These are phyloP conservation scores for Diarsia brunnea DNA, from an alignment of 2,888 invertebrate species.

Conservation along the genomic window DNA sequence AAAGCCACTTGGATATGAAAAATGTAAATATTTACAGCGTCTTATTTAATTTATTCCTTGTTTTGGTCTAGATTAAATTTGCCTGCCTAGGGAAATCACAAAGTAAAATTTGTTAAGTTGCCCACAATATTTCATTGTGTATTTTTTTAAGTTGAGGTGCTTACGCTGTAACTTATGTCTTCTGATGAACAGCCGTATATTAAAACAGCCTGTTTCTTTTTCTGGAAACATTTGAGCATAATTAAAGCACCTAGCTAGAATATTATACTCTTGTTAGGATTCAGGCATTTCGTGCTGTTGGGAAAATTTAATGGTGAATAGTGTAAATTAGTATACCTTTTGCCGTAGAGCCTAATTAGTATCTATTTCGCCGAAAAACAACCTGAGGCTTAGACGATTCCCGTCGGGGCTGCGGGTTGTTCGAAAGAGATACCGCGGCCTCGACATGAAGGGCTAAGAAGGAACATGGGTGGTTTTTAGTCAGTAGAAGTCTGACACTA, in stretches of 20 bases:
- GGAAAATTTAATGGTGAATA: neutral
- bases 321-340: neutral
- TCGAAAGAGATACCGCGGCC: no score
- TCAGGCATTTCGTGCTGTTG: neutral
- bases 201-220: neutral
- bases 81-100: slow-evolving; percentile 53
- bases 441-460: no score
- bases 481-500: no score
- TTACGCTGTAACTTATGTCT: slow-evolving; percentile 31
- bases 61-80: slow-evolving; percentile 50
- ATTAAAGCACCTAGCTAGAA: neutral
- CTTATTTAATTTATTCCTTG: slow-evolving; percentile 44
- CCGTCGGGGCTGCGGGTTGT: no score
- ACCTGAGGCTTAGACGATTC: neutral
- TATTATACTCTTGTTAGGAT: neutral
- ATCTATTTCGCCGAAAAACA: neutral
- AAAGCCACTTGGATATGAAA: slow-evolving; percentile 24
- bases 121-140: slow-evolving; percentile 49
- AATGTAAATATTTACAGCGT: slow-evolving; percentile 43
- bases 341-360: neutral
- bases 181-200: slow-evolving; percentile 20
- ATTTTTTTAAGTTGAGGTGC: slow-evolving; percentile 34
- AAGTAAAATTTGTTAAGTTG: slow-evolving; percentile 43
- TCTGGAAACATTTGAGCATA: neutral
- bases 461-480: no score